Base-by-base conservation (phyloP, 2,797 vertebrate genomes). In the Pantherophis vulpinus region DNA sequence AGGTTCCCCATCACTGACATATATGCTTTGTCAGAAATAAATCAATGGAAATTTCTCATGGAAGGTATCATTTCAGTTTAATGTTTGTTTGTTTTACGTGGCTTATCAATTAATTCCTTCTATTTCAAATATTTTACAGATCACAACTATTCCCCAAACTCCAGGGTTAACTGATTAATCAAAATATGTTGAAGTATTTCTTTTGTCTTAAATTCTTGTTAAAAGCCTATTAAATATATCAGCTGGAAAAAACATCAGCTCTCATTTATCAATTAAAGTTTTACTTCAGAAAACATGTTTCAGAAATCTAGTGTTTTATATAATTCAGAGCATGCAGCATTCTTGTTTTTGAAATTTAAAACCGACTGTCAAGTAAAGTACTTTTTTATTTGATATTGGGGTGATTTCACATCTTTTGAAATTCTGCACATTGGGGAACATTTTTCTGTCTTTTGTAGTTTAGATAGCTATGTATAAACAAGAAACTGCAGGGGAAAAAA, bases 381-480 rank as follows among this genome's bases (percentile, higher is more conserved):
- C 56, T 79, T 79, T 54, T 54, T 61, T 91, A 60, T 47, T 54
- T 63, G 70, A 56, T 66, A 93, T 95, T 87, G 79, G 90, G 83
- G 16, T 23, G 3, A 86, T 91, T 37, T 92, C 9, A 86, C 37
- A 93, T 27, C 86, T 95, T 92, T 54, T 60, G 95, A 95, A 94
- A 92, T 86, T 91, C 86, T 47, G 58, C 79, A 66, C 5, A 89
- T 87, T 61, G 90, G 88, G 89, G 89, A 86, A 92, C 92, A 47
- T 91, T 96, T 37, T 74, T 56, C 2, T n/a, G 0, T 63, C 93
- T 94, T 95, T 6, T 92, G 51, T 86, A 83, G 92, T 88, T 94
- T 70, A 93, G 55, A 79, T 87, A 93, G 93, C 92, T 93, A 42
- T 83, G 83, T 91, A 12, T 89, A 90, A 93, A 96, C 29, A 95